Conservation (phyloP, 2,888 invertebrate species). For the Bembecia ichneumoniformis region DNA sequence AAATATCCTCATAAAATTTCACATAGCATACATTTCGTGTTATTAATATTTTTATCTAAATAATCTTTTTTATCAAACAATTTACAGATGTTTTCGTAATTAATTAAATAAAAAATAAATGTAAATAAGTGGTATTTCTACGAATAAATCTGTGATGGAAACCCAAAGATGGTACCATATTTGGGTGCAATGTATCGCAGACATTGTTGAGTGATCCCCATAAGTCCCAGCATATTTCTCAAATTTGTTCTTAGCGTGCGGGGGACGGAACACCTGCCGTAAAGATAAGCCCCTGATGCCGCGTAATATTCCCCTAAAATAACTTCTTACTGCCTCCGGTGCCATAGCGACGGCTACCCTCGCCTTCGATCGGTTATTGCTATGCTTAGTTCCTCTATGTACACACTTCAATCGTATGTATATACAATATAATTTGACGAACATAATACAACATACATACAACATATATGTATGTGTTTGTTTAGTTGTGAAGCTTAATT, state of each 20-base stretch:
- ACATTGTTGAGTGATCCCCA: constrained; percentile 48
- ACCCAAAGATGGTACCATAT: too few species aligned
- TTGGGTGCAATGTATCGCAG: constrained; percentile 7
- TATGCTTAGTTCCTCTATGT: constrained; percentile 3
- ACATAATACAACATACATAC: too few species aligned
- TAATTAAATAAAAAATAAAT: too few species aligned
- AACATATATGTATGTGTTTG: too few species aligned
- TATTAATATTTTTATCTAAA: too few species aligned
- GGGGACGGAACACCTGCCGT: constrained; percentile 67
- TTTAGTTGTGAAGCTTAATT: too few species aligned
- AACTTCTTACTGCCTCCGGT: constrained; percentile 70
- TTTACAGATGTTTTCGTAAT: too few species aligned
- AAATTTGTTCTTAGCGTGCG: constrained; percentile 57
- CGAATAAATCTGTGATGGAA: too few species aligned
- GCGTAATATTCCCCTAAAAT: constrained; percentile 69
- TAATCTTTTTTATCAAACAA: too few species aligned
- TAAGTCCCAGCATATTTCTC: constrained; percentile 65
- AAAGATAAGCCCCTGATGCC: constrained; percentile 69
- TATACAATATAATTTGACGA: background rate
- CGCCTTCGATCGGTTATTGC: constrained; percentile 24
- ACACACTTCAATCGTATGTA: background rate
- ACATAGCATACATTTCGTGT: too few species aligned
- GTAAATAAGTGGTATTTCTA: too few species aligned
- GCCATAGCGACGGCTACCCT: constrained; percentile 53
- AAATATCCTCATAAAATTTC: too few species aligned